phyloP scores from a whole-genome alignment of 2,797 vertebrate genomes.

The Poliocrania exsul region DNA sequence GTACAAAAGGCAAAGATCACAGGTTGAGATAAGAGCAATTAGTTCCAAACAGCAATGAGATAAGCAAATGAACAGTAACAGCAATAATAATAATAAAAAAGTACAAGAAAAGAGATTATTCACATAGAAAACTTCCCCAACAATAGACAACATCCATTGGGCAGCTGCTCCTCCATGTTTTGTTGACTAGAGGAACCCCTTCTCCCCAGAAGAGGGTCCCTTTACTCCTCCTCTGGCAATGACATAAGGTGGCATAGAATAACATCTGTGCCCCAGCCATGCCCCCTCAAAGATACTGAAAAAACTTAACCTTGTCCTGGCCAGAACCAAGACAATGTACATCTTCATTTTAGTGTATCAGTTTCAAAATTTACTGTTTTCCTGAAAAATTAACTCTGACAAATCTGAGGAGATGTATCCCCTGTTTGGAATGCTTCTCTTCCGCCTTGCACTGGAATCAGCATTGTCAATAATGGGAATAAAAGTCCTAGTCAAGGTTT shows the following conservation, averaged over 20 bases:
- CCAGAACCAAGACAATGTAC: neutral
- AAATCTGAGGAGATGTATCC: neutral
- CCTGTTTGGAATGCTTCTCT: neutral
- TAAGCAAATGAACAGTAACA: neutral
- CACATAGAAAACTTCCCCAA: neutral
- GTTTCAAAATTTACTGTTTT: neutral
- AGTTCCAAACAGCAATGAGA: neutral
- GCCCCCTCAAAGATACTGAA: neutral
- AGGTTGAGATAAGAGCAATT: neutral
- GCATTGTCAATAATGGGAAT: neutral
- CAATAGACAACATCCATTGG: neutral
- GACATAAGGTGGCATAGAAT: neutral
- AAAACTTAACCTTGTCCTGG: neutral
- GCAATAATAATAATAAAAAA: neutral
- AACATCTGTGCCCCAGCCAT: neutral
- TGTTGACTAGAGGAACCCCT: rapidly evolving
- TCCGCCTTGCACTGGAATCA: neutral
- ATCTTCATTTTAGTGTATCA: neutral
- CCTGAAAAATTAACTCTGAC: neutral
- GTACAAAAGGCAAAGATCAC: neutral
- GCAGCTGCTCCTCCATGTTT: rapidly evolving
- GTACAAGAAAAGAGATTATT: neutral
- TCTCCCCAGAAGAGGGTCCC: neutral
- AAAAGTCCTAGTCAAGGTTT: neutral
- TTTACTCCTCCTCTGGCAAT: neutral